Evolutionary conservation across 2,888 invertebrate genomes (phyloP).

Genomic region (Conomelus anceps): DNA sequence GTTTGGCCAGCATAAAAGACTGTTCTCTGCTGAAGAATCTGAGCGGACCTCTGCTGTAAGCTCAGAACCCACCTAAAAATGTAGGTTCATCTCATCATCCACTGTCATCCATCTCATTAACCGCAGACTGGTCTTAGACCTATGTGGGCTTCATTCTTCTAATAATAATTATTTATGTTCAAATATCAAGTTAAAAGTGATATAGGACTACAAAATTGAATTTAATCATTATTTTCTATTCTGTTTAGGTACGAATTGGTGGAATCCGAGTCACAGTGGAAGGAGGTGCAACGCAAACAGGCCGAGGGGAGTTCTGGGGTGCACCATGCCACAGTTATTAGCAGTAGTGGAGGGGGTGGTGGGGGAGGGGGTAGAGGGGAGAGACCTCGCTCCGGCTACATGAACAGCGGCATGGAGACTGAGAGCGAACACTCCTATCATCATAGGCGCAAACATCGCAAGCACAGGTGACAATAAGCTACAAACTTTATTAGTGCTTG

Average conservation of each 20-base stretch:
- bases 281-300: slow-evolving; percentile 73
- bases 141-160: too few species aligned
- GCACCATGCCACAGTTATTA: slow-evolving; percentile 63
- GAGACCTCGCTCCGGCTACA: slow-evolving; percentile 41
- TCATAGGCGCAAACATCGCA: slow-evolving; percentile 30
- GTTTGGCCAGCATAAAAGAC: too few species aligned
- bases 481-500: too few species aligned
- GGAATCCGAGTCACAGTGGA: slow-evolving; percentile 84
- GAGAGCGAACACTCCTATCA: slow-evolving; percentile 44
- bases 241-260: slow-evolving; percentile 58
- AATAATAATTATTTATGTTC: background rate
- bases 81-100: background rate
- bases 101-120: background rate
- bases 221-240: background rate
- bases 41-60: too few species aligned
- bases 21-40: too few species aligned
- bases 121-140: too few species aligned
- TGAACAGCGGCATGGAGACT: slow-evolving; percentile 45
- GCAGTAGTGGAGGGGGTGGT: slow-evolving; percentile 43
- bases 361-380: slow-evolving; percentile 33
- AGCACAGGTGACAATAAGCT: too few species aligned
- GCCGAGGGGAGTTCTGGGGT: slow-evolving; percentile 52
- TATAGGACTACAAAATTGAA: background rate
- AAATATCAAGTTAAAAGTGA: background rate
- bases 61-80: too few species aligned